phyloP scores from a whole-genome alignment of 2,888 invertebrate species.

The Andrena haemorrhoa region DNA sequence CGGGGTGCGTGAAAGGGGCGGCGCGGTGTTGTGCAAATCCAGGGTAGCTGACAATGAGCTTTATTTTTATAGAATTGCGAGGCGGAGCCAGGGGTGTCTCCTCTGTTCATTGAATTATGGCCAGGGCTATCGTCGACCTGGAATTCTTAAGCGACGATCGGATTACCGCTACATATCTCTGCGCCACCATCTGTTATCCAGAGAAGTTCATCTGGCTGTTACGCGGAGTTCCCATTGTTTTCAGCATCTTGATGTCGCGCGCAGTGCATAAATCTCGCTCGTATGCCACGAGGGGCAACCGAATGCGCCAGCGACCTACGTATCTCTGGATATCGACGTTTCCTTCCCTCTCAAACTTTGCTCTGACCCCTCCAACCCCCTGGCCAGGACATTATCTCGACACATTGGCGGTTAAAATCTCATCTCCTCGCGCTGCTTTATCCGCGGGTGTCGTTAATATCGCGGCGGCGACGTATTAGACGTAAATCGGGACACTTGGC shows the following conservation, averaged over 20 bases:
- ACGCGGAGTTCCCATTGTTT: constrained; percentile 58
- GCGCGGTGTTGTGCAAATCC: too few species aligned
- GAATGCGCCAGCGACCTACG: constrained; percentile 25
- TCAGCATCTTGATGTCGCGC: constrained; percentile 43
- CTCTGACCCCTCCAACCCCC: not conserved
- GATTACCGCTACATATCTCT: not conserved
- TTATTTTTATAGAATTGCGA: too few species aligned
- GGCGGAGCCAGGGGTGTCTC: too few species aligned
- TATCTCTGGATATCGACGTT: constrained; percentile 44
- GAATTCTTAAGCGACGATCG: constrained; percentile 20
- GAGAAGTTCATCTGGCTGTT: constrained; percentile 53
- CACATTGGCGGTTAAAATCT: constrained; percentile 41
- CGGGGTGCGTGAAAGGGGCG: not conserved
- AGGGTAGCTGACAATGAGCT: too few species aligned
- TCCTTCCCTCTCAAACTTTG: constrained; percentile 17
- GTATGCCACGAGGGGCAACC: constrained; percentile 19
- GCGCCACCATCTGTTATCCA: constrained; percentile 14
- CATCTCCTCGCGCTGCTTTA: constrained; percentile 28
- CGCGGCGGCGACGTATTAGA: constrained; percentile 20
- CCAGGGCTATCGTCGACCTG: not conserved
- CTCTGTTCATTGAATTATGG: too few species aligned
- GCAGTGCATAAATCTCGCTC: constrained; percentile 44
- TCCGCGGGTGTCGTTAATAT: constrained; percentile 30
- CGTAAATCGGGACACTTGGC: constrained; percentile 9
- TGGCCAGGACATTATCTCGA: constrained; percentile 7